Evolutionary conservation across 2,113 vertebrate species (phyloP), one percentile per base, ranked within the genome.

Genomic region (Motacilla alba): DNA sequence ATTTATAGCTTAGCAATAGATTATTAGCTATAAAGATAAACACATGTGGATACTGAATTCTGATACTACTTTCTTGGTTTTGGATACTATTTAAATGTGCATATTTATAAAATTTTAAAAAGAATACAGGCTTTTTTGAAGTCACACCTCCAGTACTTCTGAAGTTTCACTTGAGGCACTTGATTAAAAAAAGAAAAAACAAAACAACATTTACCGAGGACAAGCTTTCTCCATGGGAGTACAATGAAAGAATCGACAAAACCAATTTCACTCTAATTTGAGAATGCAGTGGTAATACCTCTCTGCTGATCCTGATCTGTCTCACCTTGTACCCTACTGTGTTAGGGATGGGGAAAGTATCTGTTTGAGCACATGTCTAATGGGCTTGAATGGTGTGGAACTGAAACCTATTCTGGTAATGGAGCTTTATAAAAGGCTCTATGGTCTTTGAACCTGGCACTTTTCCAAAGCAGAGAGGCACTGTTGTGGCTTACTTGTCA

Each of bases 171-270:
- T 64, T 66, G 33, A 87, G 28, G 14, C 39, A 78, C 46, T 93
- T 82, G 88, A 92, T 93, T 93, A 79, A 74, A 96, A 93, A 94
- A 78, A 87, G n/a, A 89, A 77, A 75, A 94, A 91, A 72, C 35
- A 35, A 35, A 35, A 35, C 35, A 55, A 39, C n/a, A 63, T 79
- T 93, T 95, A 84, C 50, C 13, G 52, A 68, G 75, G 37, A 68
- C 46, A 76, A 74, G 56, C 2, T 86, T 95, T 93, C 83, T 95
- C 95, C 72, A 63, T 59, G n/a, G 80, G 75, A 87, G 62, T 35
- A 43, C 66, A 88, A 69, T 59, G 77, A 83, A 92, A 84, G 43
- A 89, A 82, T 68, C 1, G 1, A 75, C 52, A 30, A 90, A 96
- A 80, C 52, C 68, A 93, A 93, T 95, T 82, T 94, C 76, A 28